phyloP scores from a whole-genome alignment of 2,113 vertebrate genomes.

The Cyrtonyx montezumae region DNA sequence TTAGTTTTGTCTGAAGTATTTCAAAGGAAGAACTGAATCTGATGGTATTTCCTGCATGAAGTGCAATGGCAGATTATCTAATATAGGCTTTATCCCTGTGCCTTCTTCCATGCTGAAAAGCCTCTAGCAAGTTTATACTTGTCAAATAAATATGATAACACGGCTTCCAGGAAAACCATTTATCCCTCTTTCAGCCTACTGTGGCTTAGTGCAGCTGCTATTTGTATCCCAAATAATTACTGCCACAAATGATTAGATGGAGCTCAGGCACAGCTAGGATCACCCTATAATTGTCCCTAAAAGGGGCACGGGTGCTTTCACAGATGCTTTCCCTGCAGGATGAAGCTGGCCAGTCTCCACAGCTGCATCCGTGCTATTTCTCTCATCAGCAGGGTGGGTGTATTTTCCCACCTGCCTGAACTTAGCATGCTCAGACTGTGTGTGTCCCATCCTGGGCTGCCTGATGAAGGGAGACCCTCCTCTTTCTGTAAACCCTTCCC shows the following conservation, averaged over 20 bases:
- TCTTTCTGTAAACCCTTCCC: neutral
- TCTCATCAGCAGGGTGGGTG: neutral
- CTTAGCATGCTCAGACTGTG: neutral
- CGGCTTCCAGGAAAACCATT: neutral
- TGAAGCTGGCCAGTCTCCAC: neutral
- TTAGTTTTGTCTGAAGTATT: neutral
- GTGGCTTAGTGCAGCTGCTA: conserved; percentile 8
- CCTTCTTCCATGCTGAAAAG: neutral
- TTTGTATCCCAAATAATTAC: conserved; percentile 37
- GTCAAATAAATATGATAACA: neutral
- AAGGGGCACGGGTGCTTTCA: neutral
- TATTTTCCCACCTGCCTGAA: neutral
- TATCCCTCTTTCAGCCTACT: conserved; percentile 6
- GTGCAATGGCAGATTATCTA: neutral
- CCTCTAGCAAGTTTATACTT: neutral
- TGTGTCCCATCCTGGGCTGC: neutral
- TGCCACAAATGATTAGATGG: neutral
- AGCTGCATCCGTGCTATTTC: neutral
- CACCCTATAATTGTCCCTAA: neutral
- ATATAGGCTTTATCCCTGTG: neutral
- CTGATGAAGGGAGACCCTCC: neutral
- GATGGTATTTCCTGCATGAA: neutral
- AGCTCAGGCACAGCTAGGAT: neutral
- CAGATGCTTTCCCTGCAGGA: neutral
- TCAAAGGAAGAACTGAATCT: neutral